Evolutionary conservation across 2,888 invertebrate species (phyloP).

Genomic region (Liposcelis brunnea): DNA sequence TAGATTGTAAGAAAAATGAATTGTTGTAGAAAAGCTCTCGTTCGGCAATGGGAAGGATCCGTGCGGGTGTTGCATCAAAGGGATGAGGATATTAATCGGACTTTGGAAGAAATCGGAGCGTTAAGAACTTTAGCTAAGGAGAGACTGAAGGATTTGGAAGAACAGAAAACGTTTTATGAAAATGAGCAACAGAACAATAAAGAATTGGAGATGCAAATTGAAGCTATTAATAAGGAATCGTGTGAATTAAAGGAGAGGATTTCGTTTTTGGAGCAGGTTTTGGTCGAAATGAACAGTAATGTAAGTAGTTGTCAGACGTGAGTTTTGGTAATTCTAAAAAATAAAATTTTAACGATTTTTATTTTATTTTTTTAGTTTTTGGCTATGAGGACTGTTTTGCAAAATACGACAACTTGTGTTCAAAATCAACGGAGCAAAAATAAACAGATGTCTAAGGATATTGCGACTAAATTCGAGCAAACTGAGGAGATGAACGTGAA

Average conservation of each 20-base stretch:
- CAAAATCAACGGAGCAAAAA: conserved; percentile 41
- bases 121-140: conserved; percentile 31
- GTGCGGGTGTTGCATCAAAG: conserved; percentile 50
- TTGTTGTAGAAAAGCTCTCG: conserved; percentile 18
- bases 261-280: conserved; percentile 22
- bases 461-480: conserved; percentile 20
- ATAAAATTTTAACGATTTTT: not conserved
- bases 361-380: conserved; percentile 19
- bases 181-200: conserved; percentile 18
- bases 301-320: conserved; percentile 18
- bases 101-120: conserved; percentile 14
- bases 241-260: conserved; percentile 26
- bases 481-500: conserved; percentile 32
- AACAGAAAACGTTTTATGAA: conserved; percentile 14
- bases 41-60: conserved; percentile 53
- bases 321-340: conserved; percentile 10
- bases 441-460: conserved; percentile 27
- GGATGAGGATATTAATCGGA: conserved; percentile 42
- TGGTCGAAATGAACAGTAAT: conserved; percentile 27
- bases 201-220: conserved; percentile 26
- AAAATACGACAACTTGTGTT: conserved; percentile 21
- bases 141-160: conserved; percentile 15
- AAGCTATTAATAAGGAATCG: conserved; percentile 25
- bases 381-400: conserved; percentile 23
- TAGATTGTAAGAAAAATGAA: not conserved